A percentile compares a stretch with the other conserved stretches of the same genome.
Conservation (phyloP, 2,113 vertebrate genomes). For the Gymnobelideus leadbeateri region DNA sequence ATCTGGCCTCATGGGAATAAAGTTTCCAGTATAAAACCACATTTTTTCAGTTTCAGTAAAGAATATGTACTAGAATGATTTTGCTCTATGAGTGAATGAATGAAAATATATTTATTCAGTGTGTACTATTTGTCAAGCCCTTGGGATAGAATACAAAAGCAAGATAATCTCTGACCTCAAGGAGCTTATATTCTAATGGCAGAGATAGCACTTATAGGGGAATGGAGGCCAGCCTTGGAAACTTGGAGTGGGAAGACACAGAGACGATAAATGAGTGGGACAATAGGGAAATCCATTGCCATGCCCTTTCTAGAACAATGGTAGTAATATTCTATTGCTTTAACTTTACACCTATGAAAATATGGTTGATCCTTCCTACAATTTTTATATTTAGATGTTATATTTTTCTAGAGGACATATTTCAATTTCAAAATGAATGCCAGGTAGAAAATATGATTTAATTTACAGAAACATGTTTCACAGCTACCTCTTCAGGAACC, state of each 20-base stretch:
- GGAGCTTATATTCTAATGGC: neutral
- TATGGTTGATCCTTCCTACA: neutral
- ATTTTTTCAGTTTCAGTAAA: neutral
- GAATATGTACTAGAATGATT: neutral
- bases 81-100: neutral
- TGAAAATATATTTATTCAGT: neutral
- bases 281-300: neutral
- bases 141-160: neutral
- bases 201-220: neutral
- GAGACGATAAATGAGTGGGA: neutral
- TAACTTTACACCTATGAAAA: neutral
- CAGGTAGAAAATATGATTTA: neutral
- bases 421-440: neutral
- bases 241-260: neutral
- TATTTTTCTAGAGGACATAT: neutral
- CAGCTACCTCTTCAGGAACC: neutral
- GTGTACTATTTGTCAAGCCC: neutral
- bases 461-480: neutral
- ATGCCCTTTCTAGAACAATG: neutral
- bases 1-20: neutral
- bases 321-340: neutral
- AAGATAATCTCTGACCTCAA: neutral
- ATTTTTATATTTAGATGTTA: neutral
- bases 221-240: neutral
- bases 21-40: neutral